These are phyloP conservation scores for Philereme transversata DNA, from an alignment of 2,888 invertebrate species.

Conservation along the genomic window DNA sequence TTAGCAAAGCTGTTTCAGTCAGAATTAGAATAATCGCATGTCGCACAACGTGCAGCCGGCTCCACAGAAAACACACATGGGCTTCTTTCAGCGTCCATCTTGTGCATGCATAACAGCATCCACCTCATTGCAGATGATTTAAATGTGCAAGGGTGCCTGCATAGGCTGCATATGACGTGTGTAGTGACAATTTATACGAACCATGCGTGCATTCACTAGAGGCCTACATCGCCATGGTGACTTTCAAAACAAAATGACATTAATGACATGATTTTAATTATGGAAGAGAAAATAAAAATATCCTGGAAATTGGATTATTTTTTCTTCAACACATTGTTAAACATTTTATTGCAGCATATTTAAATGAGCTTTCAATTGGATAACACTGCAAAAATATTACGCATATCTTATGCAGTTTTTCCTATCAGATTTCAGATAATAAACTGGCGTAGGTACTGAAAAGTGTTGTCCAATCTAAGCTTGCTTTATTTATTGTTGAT, in stretches of 20 bases:
- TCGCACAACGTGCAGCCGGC: constrained; percentile 50
- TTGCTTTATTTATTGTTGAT: background rate
- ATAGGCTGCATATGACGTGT: too few relatives aligned
- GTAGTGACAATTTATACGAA: background rate
- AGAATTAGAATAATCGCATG: constrained; percentile 69
- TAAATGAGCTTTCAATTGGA: background rate
- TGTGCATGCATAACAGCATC: constrained; percentile 47
- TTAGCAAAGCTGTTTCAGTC: constrained; percentile 55
- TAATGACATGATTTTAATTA: constrained; percentile 33
- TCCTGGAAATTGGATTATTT: background rate
- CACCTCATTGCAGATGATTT: background rate
- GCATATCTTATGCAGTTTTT: background rate
- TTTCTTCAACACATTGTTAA: background rate
- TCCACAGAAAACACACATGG: constrained; percentile 59
- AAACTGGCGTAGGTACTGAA: background rate
- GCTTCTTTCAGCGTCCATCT: constrained; percentile 65
- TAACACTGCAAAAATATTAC: background rate
- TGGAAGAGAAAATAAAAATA: constrained; percentile 6
- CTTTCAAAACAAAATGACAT: constrained; percentile 21
- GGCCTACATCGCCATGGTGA: constrained; percentile 17
- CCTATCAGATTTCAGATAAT: background rate
- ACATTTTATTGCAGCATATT: constrained; percentile 19
- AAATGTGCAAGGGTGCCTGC: constrained; percentile 4
- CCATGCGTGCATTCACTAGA: constrained; percentile 1
- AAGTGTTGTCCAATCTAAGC: background rate